Conservation (phyloP, 2,113 vertebrate species). For the Gorsachius goisagi region DNA sequence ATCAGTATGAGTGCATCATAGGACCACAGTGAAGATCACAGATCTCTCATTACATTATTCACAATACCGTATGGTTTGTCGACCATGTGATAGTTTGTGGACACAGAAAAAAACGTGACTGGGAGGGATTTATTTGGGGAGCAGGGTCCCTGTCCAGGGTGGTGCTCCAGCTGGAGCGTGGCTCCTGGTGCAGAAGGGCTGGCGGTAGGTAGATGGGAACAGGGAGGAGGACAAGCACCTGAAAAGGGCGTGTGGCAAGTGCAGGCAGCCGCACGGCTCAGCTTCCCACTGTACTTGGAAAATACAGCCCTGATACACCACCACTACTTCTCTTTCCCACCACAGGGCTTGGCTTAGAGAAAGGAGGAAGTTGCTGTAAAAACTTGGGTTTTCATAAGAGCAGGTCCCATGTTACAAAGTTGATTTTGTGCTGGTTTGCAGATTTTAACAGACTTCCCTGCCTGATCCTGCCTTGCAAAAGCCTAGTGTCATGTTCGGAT, state of each 20-base stretch:
- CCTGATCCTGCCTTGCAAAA: neutral
- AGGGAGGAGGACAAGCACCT: accelerated
- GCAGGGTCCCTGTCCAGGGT: neutral
- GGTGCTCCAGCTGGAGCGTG: neutral
- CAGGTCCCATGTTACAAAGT: neutral
- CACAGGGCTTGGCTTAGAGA: neutral
- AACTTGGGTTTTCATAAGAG: accelerated
- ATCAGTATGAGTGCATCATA: neutral
- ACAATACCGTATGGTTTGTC: neutral
- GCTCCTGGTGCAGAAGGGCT: neutral
- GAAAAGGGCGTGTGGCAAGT: neutral
- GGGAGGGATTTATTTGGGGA: neutral
- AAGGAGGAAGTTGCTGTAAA: neutral
- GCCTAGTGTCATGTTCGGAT: accelerated
- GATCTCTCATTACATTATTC: neutral
- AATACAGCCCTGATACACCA: neutral
- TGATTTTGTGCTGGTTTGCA: neutral
- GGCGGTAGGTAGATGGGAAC: too few relatives aligned
- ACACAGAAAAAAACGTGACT: neutral
- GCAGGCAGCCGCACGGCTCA: neutral
- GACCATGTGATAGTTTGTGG: neutral
- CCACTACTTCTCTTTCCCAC: neutral
- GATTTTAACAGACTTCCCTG: neutral
- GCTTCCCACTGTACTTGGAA: neutral
- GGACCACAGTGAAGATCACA: neutral